Evolutionary conservation across 2,888 invertebrate genomes (phyloP).

Genomic region (Strigamia crassipes): DNA sequence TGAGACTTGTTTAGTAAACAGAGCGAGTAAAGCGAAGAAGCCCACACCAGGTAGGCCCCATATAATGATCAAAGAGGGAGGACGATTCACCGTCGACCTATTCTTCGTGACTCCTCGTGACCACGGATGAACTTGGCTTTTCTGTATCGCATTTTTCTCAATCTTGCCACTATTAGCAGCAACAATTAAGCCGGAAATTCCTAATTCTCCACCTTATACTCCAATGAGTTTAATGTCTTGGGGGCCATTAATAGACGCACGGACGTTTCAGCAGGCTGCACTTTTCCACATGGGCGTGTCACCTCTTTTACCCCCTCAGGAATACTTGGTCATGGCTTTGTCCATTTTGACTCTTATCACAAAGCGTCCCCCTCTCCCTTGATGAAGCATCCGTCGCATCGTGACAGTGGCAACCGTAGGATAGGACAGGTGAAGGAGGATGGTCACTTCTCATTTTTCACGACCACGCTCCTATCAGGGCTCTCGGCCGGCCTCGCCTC

Average conservation of each 20-base stretch:
- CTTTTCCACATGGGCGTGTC: conserved; percentile 2
- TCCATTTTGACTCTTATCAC: neutral
- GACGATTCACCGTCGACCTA: neutral
- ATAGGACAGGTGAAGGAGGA: neutral
- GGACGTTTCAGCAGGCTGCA: conserved; percentile 7
- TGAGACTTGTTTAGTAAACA: conserved; percentile 21
- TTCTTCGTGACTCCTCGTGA: conserved; percentile 4
- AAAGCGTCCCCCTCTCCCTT: neutral
- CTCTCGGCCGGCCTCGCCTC: neutral
- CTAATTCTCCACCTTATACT: conserved; percentile 21
- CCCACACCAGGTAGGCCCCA: neutral
- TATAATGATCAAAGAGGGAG: conserved; percentile 11
- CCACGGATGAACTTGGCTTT: neutral
- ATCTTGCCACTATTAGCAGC: neutral
- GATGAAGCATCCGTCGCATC: neutral
- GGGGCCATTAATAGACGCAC: neutral
- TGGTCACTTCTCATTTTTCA: conserved; percentile 1
- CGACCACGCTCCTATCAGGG: neutral
- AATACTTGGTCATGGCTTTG: conserved; percentile 10
- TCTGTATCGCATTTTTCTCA: neutral
- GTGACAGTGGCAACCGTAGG: neutral
- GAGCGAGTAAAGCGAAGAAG: neutral
- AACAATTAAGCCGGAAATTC: conserved; percentile 21
- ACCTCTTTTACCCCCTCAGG: conserved; percentile 14
- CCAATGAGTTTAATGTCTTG: conserved; percentile 21